Evolutionary conservation across 2,113 vertebrate species (phyloP).

Genomic region (Gadus chalcogrammus): DNA sequence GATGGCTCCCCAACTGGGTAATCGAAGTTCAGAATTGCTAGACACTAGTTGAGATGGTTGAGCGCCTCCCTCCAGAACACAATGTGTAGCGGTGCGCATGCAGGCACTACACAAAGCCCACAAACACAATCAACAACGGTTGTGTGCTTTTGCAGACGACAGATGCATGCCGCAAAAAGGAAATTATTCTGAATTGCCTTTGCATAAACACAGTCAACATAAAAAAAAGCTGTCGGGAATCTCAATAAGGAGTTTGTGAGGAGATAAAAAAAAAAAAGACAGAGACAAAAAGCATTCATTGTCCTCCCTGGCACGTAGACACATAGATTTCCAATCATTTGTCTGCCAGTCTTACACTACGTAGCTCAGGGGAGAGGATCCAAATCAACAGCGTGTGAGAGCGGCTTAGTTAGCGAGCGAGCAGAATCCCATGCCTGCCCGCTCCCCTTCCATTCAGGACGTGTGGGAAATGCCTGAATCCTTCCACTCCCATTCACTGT

Average conservation of each 20-base stretch:
- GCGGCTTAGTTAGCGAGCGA: background rate
- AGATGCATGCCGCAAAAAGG: background rate
- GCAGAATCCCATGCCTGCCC: too few species aligned
- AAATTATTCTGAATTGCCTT: constrained; percentile 25
- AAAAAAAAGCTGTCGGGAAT: constrained; percentile 27
- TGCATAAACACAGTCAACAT: constrained; percentile 24
- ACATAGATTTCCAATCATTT: constrained; percentile 62
- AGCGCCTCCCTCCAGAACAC: too few species aligned
- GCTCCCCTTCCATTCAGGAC: too few species aligned
- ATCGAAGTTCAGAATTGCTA: constrained; percentile 18
- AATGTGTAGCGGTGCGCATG: constrained; percentile 4
- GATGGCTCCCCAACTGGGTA: constrained; percentile 29
- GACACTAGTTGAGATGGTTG: too few species aligned
- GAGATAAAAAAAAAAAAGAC: constrained; percentile 11
- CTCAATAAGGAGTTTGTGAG: constrained; percentile 28
- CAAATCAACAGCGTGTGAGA: constrained; percentile 40
- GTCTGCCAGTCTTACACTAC: constrained; percentile 38
- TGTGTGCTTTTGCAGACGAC: background rate
- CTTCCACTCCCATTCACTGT: too few species aligned
- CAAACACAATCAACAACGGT: background rate
- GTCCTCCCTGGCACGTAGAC: constrained; percentile 44
- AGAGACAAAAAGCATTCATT: constrained; percentile 26
- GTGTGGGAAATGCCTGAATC: too few species aligned
- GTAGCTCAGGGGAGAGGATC: constrained; percentile 37
- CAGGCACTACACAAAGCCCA: constrained; percentile 10